Evolutionary conservation across 2,113 vertebrate species (phyloP).

Genomic region (Rissa tridactyla): DNA sequence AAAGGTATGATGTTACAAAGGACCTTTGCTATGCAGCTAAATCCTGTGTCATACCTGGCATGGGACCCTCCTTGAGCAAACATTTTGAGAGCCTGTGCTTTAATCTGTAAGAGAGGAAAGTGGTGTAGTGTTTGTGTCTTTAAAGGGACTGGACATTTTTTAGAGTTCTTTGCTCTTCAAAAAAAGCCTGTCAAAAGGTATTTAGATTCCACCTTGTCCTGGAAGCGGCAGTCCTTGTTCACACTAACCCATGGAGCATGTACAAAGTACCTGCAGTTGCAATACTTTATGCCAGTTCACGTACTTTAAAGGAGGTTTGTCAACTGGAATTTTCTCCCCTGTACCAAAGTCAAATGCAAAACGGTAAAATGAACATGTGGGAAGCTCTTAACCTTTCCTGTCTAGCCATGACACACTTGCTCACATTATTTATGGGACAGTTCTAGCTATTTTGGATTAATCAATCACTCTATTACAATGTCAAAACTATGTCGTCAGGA

Average conservation of each 20-base stretch:
- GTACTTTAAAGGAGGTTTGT: constrained; percentile 19
- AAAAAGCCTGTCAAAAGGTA: background rate
- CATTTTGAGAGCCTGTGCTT: background rate
- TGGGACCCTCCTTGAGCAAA: constrained; percentile 22
- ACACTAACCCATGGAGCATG: background rate
- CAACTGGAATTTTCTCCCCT: constrained; percentile 21
- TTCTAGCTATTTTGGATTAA: constrained; percentile 68
- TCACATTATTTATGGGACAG: constrained; percentile 68
- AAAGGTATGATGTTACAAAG: background rate
- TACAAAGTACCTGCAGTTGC: background rate
- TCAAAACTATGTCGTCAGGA: constrained; percentile 34
- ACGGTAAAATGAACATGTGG: constrained; percentile 30
- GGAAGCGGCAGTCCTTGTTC: background rate
- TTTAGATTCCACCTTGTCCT: background rate
- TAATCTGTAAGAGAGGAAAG: background rate
- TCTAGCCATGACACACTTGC: constrained; percentile 46
- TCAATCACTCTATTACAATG: constrained; percentile 67
- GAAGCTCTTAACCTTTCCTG: constrained; percentile 70
- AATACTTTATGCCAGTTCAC: background rate
- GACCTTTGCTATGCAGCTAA: background rate
- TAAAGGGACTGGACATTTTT: constrained; percentile 6
- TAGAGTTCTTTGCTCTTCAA: background rate
- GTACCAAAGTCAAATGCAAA: constrained; percentile 49
- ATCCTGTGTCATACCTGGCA: background rate
- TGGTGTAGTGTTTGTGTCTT: background rate